Evolutionary conservation across 1,140 invertebrate genomes (phyloP), one percentile per base, ranked within the genome.

Genomic region (Andricus grossulariae): DNA sequence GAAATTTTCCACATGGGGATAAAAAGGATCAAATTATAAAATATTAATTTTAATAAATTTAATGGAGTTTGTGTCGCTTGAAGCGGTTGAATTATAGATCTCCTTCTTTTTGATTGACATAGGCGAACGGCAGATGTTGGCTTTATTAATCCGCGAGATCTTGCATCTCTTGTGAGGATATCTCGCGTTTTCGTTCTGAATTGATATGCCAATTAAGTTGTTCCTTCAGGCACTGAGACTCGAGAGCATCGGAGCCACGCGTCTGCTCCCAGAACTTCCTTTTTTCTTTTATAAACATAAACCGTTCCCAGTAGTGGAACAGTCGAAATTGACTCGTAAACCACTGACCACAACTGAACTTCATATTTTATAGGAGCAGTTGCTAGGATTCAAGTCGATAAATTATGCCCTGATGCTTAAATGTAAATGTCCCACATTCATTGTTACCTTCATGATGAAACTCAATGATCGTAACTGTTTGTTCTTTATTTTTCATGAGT

Each of bases 171-270:
- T n/a, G 12, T n/a, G 75, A 80, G 82, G 80, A 83, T 86, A 86
- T 86, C 85, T 85, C 60, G 74, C 78, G 82, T 74, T 86, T 45
- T 85, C 81, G 76, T 80, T 71, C 75, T 77, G 80, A 84, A 87
- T 87, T 87, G 86, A 87, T 87, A 87, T 87, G 85, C 86, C 86
- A 88, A 88, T 88, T 88, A 87, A 86, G 83, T 85, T 72, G 80
- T 85, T 85, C 74, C 86, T 82, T 66, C 73, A 60, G 80, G 80
- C 82, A 45, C 52, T 51, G 18, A 39, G 25, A n/a, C 60, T 57
- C 71, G 71, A 71, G 57, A 70, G 57, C 51, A 45, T 25, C 52
- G 57, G 54, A 70, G 80, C 80, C 80, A 78, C 80, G 80, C 74
- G 76, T 81, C 80, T 50, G 50, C 60, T 66, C n/a, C 60, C 60